Conservation (phyloP, 2,113 vertebrate species). For the Saccopteryx bilineata region DNA sequence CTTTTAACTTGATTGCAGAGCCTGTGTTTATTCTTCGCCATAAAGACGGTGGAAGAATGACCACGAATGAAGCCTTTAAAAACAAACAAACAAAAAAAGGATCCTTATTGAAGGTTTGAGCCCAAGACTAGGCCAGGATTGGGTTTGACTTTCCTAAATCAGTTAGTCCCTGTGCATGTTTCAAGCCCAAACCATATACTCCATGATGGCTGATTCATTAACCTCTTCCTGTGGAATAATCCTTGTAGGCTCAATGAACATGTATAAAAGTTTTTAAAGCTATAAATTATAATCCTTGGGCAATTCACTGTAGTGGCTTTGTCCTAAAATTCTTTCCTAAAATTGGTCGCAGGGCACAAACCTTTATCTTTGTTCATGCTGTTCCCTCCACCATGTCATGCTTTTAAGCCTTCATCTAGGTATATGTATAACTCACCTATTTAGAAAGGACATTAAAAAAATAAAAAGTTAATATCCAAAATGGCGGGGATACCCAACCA, state of each 20-base stretch:
- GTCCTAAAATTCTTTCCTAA: not conserved
- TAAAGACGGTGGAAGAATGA: not conserved
- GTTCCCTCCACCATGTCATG: not conserved
- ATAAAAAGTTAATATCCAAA: not conserved
- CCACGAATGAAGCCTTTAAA: not conserved
- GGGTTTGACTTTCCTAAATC: not conserved
- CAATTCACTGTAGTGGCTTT: not conserved
- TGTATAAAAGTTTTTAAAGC: not conserved
- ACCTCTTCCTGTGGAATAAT: not conserved
- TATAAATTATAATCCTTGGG: not conserved
- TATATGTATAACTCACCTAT: not conserved
- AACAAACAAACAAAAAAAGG: too few relatives aligned
- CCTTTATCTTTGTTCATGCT: not conserved
- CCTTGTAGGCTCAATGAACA: not conserved
- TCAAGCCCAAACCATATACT: not conserved
- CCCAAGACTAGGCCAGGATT: not conserved
- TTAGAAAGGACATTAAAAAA: not conserved
- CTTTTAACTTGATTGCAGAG: constrained; percentile 17
- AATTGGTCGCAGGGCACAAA: not conserved
- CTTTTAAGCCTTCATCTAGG: not conserved
- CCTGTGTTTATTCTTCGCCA: not conserved
- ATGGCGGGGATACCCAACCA: not conserved
- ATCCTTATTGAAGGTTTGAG: not conserved
- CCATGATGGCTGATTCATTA: not conserved
- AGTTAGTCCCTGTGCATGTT: not conserved